Evolutionary conservation across 2,888 invertebrate species (phyloP), one percentile per base, ranked within the genome.

Genomic region (Lasioglossum vierecki): DNA sequence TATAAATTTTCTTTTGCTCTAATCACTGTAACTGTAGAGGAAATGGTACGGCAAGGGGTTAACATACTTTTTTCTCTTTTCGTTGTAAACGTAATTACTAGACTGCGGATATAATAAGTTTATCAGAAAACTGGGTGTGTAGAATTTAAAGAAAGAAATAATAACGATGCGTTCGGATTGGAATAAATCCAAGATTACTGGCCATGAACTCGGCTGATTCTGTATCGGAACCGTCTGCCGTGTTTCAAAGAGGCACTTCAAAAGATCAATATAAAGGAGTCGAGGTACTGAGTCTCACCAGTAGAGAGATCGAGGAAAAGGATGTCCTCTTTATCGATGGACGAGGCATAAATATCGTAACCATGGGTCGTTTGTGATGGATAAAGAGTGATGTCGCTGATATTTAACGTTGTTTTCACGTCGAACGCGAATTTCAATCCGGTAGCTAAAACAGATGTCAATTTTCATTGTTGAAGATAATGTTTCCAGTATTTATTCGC

Each of bases 301-400:
- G 97, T 96, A 53, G 96, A 95, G 84, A 97, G 95, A 93, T 97
- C 97, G 72, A 97, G 95, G 92, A 97, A 97, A 70, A 97, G 95
- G 87, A 97, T 96, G 89, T 97, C 97, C 92, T 97, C 97, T 92
- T 97, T 97, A 93, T 97, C 97, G 90, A 96, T 96, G 15, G 97
- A 96, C 83, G 96, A 97, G 79, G 97, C 97, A 92, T 97, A 97
- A 68, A 97, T 95, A 93, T 97, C 97, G 92, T 97, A 97, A 83
- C 97, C 97, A 92, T 97, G 97, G 39, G 96, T 97, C 4, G 96
- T 96, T 92, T 96, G 96, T 71, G 97, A 97, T 0, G 97, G 97
- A 94, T 97, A 97, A 94, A 97, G 97, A 6, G 97, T 96, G 78
- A 97, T 96, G 92, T 97, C 97, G 90, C 97, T 97, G 89, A 97